Conservation (phyloP, 2,888 invertebrate species). For the Dasysyrphus tricinctus region DNA sequence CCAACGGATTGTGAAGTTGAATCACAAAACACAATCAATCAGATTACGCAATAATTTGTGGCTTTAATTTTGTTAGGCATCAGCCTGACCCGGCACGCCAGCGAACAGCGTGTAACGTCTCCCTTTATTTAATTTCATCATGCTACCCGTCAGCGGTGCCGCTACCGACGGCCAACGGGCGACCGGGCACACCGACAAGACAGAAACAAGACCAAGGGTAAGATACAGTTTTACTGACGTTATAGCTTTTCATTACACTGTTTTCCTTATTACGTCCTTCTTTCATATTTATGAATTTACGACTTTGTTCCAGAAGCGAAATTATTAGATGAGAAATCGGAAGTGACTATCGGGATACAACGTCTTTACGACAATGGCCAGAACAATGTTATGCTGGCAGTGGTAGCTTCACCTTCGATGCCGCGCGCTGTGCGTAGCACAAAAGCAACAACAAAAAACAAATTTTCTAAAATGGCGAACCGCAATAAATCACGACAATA, state of each 20-base stretch:
- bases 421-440: not conserved
- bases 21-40: slow-evolving; percentile 66
- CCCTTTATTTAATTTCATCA: slow-evolving; percentile 51
- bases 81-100: not conserved
- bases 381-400: not conserved
- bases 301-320: slow-evolving; percentile 32
- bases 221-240: slow-evolving; percentile 42
- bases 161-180: not conserved
- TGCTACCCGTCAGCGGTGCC: not conserved
- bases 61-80: slow-evolving; percentile 58
- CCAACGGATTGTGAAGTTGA: slow-evolving; percentile 42
- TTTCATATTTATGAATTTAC: slow-evolving; percentile 46
- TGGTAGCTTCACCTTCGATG: not conserved
- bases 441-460: slow-evolving; percentile 32
- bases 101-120: slow-evolving; percentile 28
- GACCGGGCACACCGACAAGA: not conserved
- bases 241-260: slow-evolving; percentile 58
- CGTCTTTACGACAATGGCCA: not conserved
- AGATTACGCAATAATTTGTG: slow-evolving; percentile 67
- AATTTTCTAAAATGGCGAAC: slow-evolving; percentile 62
- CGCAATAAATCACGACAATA: slow-evolving; percentile 71
- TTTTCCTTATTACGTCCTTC: slow-evolving; percentile 28
- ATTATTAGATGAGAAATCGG: slow-evolving; percentile 70
- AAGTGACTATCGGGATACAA: slow-evolving; percentile 44
- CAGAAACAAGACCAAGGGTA: slow-evolving; percentile 48